Conservation (phyloP, 2,797 vertebrate species). For the Pangasius mekongensis region DNA sequence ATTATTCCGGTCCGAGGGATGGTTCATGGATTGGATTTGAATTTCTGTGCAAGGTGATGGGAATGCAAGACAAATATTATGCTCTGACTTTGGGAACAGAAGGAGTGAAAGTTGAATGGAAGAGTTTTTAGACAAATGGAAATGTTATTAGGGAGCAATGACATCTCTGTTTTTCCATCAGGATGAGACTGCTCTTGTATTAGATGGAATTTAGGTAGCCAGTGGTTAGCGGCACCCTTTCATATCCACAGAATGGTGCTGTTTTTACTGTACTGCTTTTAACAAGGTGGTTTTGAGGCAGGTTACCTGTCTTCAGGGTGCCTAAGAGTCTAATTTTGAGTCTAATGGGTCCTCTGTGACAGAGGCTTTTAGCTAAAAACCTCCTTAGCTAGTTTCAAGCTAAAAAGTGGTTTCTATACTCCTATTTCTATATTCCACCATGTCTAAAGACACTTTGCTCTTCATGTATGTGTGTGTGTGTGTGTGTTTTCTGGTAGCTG, state of each 20-base stretch:
- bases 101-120: constrained; percentile 5
- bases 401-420: not conserved
- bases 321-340: not conserved
- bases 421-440: not conserved
- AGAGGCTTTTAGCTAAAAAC: not conserved
- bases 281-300: not conserved
- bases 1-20: constrained; percentile 12
- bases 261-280: not conserved
- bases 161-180: constrained; percentile 44
- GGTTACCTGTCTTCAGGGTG: not conserved
- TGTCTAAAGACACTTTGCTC: not conserved
- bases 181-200: constrained; percentile 17
- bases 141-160: constrained; percentile 65
- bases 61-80: constrained; percentile 6
- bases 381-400: not conserved
- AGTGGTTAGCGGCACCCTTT: constrained; percentile 27
- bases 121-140: constrained; percentile 55
- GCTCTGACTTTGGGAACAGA: not conserved
- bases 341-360: not conserved
- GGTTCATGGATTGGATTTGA: not conserved
- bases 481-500: constrained; percentile 74
- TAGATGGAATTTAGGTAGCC: constrained; percentile 32
- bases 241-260: not conserved
- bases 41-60: constrained; percentile 16
- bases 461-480: constrained; percentile 25